These are phyloP conservation scores for Labeo rohita DNA, from an alignment of 2,113 vertebrate species.

Conservation along the genomic window DNA sequence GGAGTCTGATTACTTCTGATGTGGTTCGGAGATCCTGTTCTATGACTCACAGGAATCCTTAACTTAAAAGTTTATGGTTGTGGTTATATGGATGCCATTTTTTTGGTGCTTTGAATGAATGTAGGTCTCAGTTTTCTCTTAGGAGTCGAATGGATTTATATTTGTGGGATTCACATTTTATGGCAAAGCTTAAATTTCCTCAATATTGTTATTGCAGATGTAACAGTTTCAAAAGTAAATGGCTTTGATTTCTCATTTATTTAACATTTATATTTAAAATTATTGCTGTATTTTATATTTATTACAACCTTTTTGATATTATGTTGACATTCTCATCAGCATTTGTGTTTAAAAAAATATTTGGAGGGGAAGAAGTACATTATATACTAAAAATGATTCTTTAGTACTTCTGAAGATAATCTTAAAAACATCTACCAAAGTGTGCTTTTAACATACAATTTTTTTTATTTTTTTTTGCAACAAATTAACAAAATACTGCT, in stretches of 20 bases:
- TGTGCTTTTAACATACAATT: too few species aligned
- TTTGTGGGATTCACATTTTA: not conserved
- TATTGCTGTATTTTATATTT: not conserved
- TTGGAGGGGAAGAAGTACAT: too few species aligned
- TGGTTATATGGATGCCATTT: not conserved
- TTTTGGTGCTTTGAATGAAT: not conserved
- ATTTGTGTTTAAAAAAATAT: not conserved
- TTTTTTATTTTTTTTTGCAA: too few species aligned
- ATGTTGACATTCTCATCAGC: not conserved
- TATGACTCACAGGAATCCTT: constrained; percentile 35
- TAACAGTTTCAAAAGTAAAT: not conserved
- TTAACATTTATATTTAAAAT: not conserved
- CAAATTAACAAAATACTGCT: too few species aligned
- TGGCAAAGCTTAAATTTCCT: not conserved
- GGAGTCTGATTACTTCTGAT: constrained; percentile 47
- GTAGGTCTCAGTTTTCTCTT: not conserved
- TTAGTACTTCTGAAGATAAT: too few species aligned
- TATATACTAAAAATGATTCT: too few species aligned
- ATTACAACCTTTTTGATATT: not conserved
- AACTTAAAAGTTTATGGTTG: constrained; percentile 16
- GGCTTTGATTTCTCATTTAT: too few species aligned
- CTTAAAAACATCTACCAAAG: too few species aligned
- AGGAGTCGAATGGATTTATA: not conserved
- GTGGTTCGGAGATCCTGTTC: constrained; percentile 42
- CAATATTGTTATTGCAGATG: not conserved